These are phyloP conservation scores for Nesospiza acunhae DNA, from an alignment of 2,113 vertebrate genomes.

Conservation along the genomic window DNA sequence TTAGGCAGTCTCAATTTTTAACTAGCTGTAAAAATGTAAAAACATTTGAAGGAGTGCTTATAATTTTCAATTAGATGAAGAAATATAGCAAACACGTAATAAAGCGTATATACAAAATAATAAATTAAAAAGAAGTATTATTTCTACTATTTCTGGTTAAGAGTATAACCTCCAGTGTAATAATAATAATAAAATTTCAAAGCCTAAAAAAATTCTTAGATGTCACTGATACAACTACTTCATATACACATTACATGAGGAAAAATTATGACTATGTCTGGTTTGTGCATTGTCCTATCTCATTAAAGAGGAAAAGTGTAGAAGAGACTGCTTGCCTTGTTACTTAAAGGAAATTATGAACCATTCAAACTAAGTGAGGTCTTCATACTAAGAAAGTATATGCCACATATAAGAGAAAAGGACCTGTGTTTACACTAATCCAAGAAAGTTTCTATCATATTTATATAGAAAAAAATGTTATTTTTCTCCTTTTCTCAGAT, in stretches of 20 bases:
- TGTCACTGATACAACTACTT: background rate
- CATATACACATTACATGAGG: background rate
- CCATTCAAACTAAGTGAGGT: background rate
- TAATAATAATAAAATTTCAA: background rate
- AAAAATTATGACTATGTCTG: background rate
- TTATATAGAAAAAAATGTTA: background rate
- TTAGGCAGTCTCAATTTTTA: background rate
- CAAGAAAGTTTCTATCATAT: background rate
- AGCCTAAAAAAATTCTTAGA: background rate
- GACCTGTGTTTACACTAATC: background rate
- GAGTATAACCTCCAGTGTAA: background rate
- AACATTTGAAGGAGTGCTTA: background rate
- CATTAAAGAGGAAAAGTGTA: background rate
- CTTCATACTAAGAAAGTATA: background rate
- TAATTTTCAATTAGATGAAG: background rate
- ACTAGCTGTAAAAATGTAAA: background rate
- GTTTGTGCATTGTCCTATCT: background rate
- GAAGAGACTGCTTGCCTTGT: background rate
- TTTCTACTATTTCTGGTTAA: background rate
- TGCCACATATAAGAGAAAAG: background rate
- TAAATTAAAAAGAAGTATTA: background rate
- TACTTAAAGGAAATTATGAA: background rate
- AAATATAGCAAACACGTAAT: background rate
- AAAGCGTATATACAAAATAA: background rate
- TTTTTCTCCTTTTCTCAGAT: background rate